Percentiles rank a stretch among this genome's conserved stretches.
Evolutionary conservation across 2,113 vertebrate genomes (phyloP).

Genomic region (Trichomycterus rosablanca): DNA sequence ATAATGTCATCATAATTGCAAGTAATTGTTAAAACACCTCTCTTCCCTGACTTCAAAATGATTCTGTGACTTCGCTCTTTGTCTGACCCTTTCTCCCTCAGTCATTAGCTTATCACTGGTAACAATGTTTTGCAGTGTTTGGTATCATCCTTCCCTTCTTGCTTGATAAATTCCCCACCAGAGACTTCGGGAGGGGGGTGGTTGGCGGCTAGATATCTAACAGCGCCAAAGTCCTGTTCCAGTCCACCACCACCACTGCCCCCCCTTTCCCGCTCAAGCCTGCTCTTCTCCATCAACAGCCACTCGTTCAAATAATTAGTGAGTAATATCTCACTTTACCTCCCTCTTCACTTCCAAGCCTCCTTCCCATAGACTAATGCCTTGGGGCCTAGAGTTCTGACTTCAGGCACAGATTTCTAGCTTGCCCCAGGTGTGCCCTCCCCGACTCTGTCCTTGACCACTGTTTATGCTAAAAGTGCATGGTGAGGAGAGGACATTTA

Average conservation of each 20-base stretch:
- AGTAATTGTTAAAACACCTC: no score
- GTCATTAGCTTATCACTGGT: conserved; percentile 40
- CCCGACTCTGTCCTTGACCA: conserved; percentile 25
- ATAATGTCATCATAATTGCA: no score
- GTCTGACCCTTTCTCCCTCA: conserved; percentile 34
- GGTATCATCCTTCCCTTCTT: conserved; percentile 43
- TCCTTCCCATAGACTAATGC: conserved; percentile 32
- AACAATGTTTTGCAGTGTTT: conserved; percentile 48
- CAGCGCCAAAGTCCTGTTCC: conserved; percentile 17
- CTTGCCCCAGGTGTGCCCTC: conserved; percentile 40
- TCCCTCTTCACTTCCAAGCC: conserved; percentile 33
- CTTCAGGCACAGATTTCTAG: conserved; percentile 18
- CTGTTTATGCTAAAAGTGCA: conserved; percentile 45
- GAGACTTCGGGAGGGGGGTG: conserved; percentile 23
- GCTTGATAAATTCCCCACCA: no score
- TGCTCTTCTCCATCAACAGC: conserved; percentile 49
- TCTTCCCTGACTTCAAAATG: no score
- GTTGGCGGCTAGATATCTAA: conserved; percentile 7
- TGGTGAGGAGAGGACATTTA: no score
- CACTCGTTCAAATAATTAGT: conserved; percentile 51
- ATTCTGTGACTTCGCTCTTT: no score
- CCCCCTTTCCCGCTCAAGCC: conserved; percentile 32
- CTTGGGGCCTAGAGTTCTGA: conserved; percentile 21
- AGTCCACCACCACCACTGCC: not conserved
- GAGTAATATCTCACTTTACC: conserved; percentile 46